Conservation (phyloP, 2,797 vertebrate species). For the Atherinosoma microstoma region DNA sequence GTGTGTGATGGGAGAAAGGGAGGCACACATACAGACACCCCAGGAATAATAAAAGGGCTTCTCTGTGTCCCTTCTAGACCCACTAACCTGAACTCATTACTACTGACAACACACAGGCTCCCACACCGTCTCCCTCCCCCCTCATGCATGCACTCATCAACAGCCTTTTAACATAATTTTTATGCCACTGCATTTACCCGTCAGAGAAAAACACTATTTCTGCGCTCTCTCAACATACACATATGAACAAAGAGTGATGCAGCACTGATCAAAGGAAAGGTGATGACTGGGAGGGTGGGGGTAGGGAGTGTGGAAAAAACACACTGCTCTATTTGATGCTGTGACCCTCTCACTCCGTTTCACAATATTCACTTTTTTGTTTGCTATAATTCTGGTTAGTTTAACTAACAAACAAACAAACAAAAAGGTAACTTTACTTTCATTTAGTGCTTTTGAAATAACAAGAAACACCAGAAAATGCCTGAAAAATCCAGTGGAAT, state of each 20-base stretch:
- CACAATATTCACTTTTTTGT: background rate
- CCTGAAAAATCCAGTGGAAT: too few species aligned
- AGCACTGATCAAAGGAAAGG: conserved; percentile 25
- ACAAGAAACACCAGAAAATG: too few species aligned
- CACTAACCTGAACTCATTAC: conserved; percentile 74
- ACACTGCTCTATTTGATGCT: conserved; percentile 67
- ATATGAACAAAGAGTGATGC: conserved; percentile 56
- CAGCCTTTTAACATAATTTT: conserved; percentile 28
- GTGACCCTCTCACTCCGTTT: conserved; percentile 18
- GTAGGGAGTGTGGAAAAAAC: conserved; percentile 27
- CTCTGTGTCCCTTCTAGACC: conserved; percentile 58
- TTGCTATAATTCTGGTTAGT: background rate
- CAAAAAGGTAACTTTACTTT: background rate
- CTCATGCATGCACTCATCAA: conserved; percentile 2
- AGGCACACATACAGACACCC: conserved; percentile 57
- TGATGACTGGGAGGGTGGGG: conserved; percentile 15
- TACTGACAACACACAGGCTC: conserved; percentile 4
- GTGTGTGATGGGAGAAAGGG: conserved; percentile 55
- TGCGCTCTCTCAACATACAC: conserved; percentile 3
- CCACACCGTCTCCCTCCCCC: background rate
- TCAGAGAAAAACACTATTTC: background rate
- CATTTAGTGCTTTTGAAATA: background rate
- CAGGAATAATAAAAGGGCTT: conserved; percentile 77
- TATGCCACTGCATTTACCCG: conserved; percentile 15
- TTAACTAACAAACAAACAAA: too few species aligned